phyloP scores from a whole-genome alignment of 23 tunicate species.

The Oikopleura albicans region DNA sequence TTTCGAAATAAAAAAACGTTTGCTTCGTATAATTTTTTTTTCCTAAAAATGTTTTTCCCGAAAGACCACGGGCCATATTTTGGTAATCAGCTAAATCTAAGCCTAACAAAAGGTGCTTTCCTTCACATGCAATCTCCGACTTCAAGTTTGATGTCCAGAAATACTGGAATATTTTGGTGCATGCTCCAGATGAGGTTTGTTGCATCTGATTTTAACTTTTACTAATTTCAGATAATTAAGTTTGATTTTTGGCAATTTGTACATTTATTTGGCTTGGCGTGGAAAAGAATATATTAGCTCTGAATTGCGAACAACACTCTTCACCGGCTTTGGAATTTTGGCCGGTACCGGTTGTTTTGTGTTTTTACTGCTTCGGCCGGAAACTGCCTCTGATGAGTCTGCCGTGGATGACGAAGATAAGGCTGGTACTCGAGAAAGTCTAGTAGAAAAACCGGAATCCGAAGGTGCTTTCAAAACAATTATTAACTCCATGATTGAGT shows the following conservation, averaged over 20 bases:
- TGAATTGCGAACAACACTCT: not conserved
- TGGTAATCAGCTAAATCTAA: too few species aligned
- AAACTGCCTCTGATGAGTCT: not conserved
- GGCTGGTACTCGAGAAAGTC: too few species aligned
- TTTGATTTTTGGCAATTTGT: not conserved
- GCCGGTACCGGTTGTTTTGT: not conserved
- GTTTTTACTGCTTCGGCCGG: not conserved
- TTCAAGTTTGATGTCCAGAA: not conserved
- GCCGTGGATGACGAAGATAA: too few species aligned
- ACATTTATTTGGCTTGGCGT: not conserved
- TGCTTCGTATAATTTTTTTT: too few species aligned
- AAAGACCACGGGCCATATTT: too few species aligned
- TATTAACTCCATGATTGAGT: too few species aligned
- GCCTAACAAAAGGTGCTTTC: not conserved
- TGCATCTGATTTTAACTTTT: too few species aligned
- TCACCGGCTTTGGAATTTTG: not conserved
- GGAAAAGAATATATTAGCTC: not conserved
- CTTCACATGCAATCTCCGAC: not conserved
- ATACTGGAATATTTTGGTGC: conserved; percentile 18
- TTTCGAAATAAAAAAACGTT: too few species aligned
- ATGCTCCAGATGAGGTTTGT: not conserved
- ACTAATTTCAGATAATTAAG: too few species aligned
- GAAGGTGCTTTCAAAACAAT: too few species aligned
- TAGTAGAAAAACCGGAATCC: not conserved
- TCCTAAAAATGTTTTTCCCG: too few species aligned